phyloP scores from a whole-genome alignment of 2,113 vertebrate genomes.

The Potamarius usumacintae region DNA sequence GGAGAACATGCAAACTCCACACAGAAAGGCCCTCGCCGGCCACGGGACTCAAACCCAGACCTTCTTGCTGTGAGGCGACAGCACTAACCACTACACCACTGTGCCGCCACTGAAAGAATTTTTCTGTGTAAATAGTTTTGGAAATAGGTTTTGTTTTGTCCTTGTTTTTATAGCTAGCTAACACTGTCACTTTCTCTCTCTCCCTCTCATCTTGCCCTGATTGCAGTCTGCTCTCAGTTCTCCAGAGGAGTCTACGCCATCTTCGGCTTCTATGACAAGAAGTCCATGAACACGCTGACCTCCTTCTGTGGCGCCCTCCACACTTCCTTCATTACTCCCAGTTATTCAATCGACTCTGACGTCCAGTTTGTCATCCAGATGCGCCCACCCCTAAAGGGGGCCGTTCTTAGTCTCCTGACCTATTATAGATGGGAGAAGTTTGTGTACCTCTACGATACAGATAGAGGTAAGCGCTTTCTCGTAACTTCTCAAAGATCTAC shows the following conservation, averaged over 20 bases:
- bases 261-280: conserved; percentile 99
- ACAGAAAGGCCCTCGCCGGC: too few species aligned
- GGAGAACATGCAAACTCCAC: too few species aligned
- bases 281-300: conserved; percentile 99
- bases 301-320: conserved; percentile 98
- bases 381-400: conserved; percentile 90
- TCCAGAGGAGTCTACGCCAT: conserved; percentile 98
- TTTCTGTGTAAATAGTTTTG: neutral
- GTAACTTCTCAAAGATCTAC: neutral
- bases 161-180: neutral
- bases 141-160: neutral
- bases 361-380: conserved; percentile 99
- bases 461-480: conserved; percentile 84
- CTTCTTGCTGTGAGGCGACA: too few species aligned
- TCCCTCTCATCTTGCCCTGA: conserved; percentile 54
- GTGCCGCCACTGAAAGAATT: too few species aligned
- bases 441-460: conserved; percentile 97
- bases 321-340: conserved; percentile 96
- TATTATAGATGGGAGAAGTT: conserved; percentile 98
- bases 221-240: conserved; percentile 98
- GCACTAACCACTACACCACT: too few species aligned
- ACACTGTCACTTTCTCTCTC: conserved; percentile 7
- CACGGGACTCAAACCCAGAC: too few species aligned
- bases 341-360: conserved; percentile 95
- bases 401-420: conserved; percentile 89